phyloP scores from a whole-genome alignment of 2,888 invertebrate species.

The Chromoteleia sp. region DNA sequence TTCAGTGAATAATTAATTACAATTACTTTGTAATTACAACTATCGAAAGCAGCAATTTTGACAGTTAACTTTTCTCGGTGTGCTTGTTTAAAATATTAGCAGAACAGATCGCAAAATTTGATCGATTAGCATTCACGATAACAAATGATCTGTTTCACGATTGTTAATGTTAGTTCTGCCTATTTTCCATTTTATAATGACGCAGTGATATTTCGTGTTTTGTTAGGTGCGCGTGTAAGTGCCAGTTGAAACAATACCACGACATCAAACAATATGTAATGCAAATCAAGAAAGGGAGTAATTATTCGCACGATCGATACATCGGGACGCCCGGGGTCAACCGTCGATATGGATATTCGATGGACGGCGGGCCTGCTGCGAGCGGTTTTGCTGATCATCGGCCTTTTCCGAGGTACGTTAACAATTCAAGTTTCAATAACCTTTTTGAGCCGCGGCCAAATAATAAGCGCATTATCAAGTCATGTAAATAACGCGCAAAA shows the following conservation, averaged over 20 bases:
- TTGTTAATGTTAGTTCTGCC: no score
- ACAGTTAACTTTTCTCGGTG: no score
- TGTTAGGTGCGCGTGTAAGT: conserved; percentile 50
- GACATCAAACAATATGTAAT: conserved; percentile 56
- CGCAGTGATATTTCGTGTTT: conserved; percentile 31
- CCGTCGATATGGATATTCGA: conserved; percentile 60
- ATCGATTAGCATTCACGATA: no score
- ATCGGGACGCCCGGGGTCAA: conserved; percentile 37
- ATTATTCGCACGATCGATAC: conserved; percentile 57
- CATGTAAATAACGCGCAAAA: neutral
- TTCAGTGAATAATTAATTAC: no score
- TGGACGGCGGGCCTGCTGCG: conserved; percentile 54
- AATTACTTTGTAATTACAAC: no score
- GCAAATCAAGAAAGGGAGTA: conserved; percentile 59
- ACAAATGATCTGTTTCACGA: neutral
- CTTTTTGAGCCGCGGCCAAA: conserved; percentile 12
- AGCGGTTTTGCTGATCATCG: conserved; percentile 49
- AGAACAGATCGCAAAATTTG: no score
- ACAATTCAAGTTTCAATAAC: conserved; percentile 12
- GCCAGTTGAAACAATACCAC: conserved; percentile 37
- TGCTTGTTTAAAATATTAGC: no score
- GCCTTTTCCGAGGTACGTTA: conserved; percentile 58
- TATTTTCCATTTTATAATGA: conserved; percentile 28
- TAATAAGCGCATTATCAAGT: neutral
- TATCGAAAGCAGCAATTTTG: no score